These are phyloP conservation scores for Altica lythri DNA, from an alignment of 2,888 invertebrate species.

Conservation along the genomic window DNA sequence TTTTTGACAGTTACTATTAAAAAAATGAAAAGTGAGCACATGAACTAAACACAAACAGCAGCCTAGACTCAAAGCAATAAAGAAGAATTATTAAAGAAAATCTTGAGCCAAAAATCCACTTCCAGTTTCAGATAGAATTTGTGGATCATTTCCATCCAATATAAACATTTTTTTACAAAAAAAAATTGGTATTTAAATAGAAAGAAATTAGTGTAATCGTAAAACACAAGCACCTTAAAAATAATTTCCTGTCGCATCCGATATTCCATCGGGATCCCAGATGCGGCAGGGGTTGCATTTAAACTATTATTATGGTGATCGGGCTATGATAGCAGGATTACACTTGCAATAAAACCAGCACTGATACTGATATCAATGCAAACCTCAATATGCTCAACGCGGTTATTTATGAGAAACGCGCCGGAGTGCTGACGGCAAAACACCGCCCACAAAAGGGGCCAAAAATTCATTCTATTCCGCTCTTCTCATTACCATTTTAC, in stretches of 20 bases:
- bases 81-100: constrained; percentile 59
- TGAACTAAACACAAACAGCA: constrained; percentile 45
- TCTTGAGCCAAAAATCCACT: constrained; percentile 58
- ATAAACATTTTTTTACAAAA: constrained; percentile 48
- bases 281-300: constrained; percentile 53
- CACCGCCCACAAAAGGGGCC: constrained; percentile 44
- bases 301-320: constrained; percentile 60
- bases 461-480: constrained; percentile 10
- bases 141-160: constrained; percentile 59
- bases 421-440: constrained; percentile 50
- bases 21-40: constrained; percentile 30
- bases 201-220: no score
- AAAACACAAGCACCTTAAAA: no score
- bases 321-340: constrained; percentile 59
- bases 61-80: constrained; percentile 55
- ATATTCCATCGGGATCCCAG: constrained; percentile 45
- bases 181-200: no score
- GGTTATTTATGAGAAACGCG: constrained; percentile 53
- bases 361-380: constrained; percentile 58
- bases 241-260: constrained; percentile 3
- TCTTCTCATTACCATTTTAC: constrained; percentile 29
- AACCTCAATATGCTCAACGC: constrained; percentile 56
- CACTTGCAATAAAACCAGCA: constrained; percentile 58
- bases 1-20: no score
- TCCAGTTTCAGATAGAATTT: constrained; percentile 58